A percentile compares a stretch with the other conserved stretches of the same genome.
Evolutionary conservation across 2,113 vertebrate species (phyloP).

Genomic region (Eptesicus fuscus): DNA sequence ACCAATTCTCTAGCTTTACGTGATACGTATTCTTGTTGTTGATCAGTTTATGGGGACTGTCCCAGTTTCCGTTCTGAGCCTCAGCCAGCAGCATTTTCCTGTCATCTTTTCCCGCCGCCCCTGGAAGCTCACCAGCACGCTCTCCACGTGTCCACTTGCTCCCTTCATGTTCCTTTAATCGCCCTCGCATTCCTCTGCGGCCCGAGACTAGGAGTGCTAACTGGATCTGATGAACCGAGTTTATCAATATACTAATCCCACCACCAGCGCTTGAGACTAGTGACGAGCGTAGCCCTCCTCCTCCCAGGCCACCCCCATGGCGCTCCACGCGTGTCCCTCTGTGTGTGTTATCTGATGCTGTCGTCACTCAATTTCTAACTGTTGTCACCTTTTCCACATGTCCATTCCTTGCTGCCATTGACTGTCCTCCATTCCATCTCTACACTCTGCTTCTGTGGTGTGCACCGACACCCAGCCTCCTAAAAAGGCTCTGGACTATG

Average conservation of each 20-base stretch:
- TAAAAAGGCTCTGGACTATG: slow-evolving; percentile 99
- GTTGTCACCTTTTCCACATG: slow-evolving; percentile 93
- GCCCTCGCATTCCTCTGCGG: slow-evolving; percentile 23
- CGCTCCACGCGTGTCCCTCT: slow-evolving; percentile 72
- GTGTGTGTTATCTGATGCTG: slow-evolving; percentile 71
- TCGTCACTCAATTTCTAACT: slow-evolving; percentile 87
- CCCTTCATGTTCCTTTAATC: slow-evolving; percentile 32
- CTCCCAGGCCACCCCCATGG: slow-evolving; percentile 60
- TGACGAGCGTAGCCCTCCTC: slow-evolving; percentile 37
- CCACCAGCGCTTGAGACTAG: slow-evolving; percentile 64
- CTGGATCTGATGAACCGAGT: slow-evolving; percentile 5
- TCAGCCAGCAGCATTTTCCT: slow-evolving; percentile 19
- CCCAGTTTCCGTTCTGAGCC: neutral
- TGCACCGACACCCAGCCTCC: slow-evolving; percentile 93
- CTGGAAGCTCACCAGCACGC: slow-evolving; percentile 57
- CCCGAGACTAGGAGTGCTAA: slow-evolving; percentile 46
- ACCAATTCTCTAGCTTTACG: neutral
- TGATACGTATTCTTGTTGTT: neutral
- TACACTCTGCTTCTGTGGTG: slow-evolving; percentile 87
- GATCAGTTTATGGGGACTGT: neutral
- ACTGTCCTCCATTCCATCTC: slow-evolving; percentile 93
- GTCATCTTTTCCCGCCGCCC: neutral
- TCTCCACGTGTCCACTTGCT: neutral
- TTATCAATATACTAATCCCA: slow-evolving; percentile 41
- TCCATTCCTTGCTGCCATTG: slow-evolving; percentile 91